phyloP scores from a whole-genome alignment of 2,797 vertebrate genomes.

The Oreortyx pictus region DNA sequence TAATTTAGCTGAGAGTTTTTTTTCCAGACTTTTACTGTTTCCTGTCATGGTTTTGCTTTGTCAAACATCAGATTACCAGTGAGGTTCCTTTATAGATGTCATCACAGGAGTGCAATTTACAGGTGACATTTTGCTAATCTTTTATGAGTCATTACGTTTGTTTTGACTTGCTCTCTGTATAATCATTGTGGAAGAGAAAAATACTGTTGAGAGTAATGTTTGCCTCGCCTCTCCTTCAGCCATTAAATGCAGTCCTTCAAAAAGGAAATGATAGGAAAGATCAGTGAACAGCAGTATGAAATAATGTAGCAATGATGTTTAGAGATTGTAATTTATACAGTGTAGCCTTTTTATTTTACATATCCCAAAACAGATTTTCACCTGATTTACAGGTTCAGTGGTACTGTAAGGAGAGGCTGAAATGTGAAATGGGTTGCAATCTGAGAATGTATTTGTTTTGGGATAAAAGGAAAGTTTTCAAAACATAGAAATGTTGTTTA shows the following conservation, averaged over 20 bases:
- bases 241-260: neutral
- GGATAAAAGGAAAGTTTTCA: neutral
- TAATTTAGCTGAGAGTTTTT: neutral
- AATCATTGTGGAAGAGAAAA: conserved; percentile 21
- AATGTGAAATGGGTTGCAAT: neutral
- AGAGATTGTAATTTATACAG: conserved; percentile 4
- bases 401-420: neutral
- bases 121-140: neutral
- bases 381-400: conserved; percentile 22
- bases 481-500: neutral
- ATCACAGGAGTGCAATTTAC: neutral
- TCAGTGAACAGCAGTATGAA: neutral
- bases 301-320: neutral
- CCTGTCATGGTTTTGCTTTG: neutral
- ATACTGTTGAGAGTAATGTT: neutral
- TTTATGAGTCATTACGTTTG: conserved; percentile 33
- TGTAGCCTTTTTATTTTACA: conserved; percentile 42
- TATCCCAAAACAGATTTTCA: neutral
- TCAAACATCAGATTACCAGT: neutral
- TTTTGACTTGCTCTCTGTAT: conserved; percentile 24
- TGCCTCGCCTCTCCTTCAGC: neutral
- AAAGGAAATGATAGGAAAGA: neutral
- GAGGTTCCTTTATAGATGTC: neutral
- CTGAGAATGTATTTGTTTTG: neutral
- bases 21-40: neutral